Conservation (phyloP, 2,113 vertebrate genomes). For the Nesogale talazaci region DNA sequence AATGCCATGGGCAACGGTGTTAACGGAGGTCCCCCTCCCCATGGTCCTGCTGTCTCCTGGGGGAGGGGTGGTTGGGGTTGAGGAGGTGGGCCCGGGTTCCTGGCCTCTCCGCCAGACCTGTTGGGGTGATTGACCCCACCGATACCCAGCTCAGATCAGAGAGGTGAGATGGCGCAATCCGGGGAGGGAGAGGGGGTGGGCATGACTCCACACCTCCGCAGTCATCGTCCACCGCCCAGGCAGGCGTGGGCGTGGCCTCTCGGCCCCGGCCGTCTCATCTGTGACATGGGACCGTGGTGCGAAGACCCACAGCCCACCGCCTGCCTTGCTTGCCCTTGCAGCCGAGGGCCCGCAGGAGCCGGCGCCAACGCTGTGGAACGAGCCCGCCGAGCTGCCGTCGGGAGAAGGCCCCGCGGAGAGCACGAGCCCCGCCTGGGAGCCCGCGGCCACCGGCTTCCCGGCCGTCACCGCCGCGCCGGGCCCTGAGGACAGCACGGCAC, state of each 20-base stretch:
- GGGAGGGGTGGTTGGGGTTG: neutral
- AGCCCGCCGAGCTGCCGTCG: slow-evolving; percentile 91
- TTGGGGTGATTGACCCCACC: neutral
- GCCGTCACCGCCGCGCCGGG: slow-evolving; percentile 84
- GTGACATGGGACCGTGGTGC: neutral
- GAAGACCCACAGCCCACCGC: neutral
- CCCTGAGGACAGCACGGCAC: slow-evolving; percentile 87
- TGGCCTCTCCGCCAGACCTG: neutral
- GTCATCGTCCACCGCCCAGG: neutral
- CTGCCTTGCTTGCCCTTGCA: slow-evolving; percentile 64
- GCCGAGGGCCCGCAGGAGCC: slow-evolving; percentile 84
- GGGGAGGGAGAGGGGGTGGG: too few species aligned
- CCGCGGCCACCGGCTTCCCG: slow-evolving; percentile 83
- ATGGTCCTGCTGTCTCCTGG: fast-evolving
- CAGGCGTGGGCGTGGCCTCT: neutral
- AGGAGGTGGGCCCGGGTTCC: too few species aligned
- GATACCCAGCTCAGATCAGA: neutral
- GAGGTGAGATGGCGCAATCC: neutral
- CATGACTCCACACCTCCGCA: too few species aligned
- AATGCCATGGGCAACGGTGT: neutral
- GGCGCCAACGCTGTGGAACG: slow-evolving; percentile 88
- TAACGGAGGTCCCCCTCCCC: fast-evolving
- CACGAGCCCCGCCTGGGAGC: slow-evolving; percentile 84
- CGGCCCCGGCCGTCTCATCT: neutral
- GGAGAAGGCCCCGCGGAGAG: slow-evolving; percentile 89